Conservation (phyloP, 2,797 vertebrate species). For the Pangasius djambal region DNA sequence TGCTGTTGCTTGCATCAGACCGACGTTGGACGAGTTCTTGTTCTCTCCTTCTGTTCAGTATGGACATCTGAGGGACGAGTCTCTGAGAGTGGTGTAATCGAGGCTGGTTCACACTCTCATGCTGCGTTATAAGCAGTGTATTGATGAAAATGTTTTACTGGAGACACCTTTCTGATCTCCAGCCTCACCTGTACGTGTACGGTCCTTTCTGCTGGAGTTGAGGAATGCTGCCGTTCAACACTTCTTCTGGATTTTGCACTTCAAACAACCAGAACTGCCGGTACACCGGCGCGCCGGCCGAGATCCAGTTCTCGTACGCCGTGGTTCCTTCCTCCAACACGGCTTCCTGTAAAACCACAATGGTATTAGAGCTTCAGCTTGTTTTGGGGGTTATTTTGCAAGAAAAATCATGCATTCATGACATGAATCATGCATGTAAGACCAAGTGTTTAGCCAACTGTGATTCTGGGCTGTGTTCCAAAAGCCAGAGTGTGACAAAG, state of each 20-base stretch:
- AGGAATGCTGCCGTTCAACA: slow-evolving; percentile 75
- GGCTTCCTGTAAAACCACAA: slow-evolving; percentile 72
- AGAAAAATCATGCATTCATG: background rate
- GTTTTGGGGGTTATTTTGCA: background rate
- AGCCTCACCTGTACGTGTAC: slow-evolving; percentile 86
- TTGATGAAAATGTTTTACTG: background rate
- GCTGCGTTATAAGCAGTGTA: background rate
- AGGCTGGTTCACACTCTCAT: background rate
- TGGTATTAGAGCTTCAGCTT: background rate
- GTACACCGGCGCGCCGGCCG: slow-evolving; percentile 79
- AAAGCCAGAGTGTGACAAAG: slow-evolving; percentile 1
- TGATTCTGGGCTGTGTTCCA: slow-evolving; percentile 31
- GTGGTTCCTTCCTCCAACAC: slow-evolving; percentile 85
- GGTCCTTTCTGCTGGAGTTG: slow-evolving; percentile 85
- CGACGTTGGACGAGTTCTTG: background rate
- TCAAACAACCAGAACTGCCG: slow-evolving; percentile 93
- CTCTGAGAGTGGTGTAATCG: background rate
- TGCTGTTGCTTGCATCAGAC: slow-evolving; percentile 24
- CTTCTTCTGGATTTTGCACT: slow-evolving; percentile 81
- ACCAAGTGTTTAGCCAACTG: slow-evolving; percentile 31
- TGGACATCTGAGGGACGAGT: background rate
- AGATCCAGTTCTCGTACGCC: slow-evolving; percentile 86
- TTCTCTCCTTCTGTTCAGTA: slow-evolving; percentile 30
- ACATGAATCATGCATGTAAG: background rate
- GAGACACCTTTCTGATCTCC: too few species aligned